phyloP scores from a whole-genome alignment of 1,140 invertebrate genomes.

The Plectrocnemia conspersa region DNA sequence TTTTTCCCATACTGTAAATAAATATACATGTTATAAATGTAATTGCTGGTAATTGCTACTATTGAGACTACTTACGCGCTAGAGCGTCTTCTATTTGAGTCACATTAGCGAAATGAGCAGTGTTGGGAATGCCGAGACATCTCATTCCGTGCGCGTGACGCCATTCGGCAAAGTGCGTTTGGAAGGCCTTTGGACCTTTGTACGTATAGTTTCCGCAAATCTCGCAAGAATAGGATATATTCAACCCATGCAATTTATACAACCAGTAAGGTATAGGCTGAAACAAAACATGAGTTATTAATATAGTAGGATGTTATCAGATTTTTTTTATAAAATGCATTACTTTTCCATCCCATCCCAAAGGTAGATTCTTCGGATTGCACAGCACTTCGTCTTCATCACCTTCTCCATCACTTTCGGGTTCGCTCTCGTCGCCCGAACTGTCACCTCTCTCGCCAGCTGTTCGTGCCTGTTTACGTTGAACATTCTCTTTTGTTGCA shows the following conservation, averaged over 20 bases:
- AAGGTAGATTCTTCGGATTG: constrained; percentile 98
- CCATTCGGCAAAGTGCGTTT: constrained; percentile 99
- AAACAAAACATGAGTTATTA: constrained; percentile 36
- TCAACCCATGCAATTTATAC: constrained; percentile 98
- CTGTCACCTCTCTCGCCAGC: constrained; percentile 91
- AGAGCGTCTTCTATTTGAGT: constrained; percentile 98
- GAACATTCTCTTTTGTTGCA: constrained; percentile 96
- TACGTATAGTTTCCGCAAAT: constrained; percentile 99
- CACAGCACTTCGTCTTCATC: constrained; percentile 91
- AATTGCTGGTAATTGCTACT: background rate
- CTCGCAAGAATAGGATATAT: constrained; percentile 98
- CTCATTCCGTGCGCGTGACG: constrained; percentile 99
- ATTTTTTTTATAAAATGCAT: constrained; percentile 12
- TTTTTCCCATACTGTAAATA: constrained; percentile 87
- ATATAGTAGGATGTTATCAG: background rate
- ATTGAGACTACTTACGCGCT: constrained; percentile 62
- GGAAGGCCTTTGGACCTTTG: constrained; percentile 99
- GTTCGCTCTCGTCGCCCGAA: constrained; percentile 83
- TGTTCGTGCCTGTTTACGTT: constrained; percentile 94
- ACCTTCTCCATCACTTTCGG: constrained; percentile 80
- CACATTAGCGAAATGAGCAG: constrained; percentile 99
- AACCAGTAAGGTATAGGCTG: constrained; percentile 98
- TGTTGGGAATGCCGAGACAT: constrained; percentile 98
- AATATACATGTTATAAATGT: constrained; percentile 7
- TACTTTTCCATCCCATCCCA: constrained; percentile 99